Base-by-base conservation (phyloP, 2,797 vertebrate species). In the Poecilia picta region DNA sequence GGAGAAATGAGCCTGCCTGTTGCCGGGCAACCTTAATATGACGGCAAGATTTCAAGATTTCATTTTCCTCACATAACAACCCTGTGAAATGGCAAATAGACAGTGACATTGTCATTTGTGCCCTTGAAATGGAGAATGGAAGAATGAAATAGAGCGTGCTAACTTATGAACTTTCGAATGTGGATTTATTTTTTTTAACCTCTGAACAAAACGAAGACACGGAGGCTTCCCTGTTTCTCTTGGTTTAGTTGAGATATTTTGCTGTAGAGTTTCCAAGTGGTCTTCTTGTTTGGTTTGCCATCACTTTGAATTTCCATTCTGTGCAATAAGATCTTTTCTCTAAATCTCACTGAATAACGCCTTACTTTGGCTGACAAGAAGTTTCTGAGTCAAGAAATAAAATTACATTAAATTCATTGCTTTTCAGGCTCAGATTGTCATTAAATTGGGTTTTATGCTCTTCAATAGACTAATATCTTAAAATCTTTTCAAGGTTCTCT, bases 41-140 rank as follows among this genome's bases (percentile, higher is more conserved):
- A 36, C 5, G n/a, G 31, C 33, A 33, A 49, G 64, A 72, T 75
- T 78, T 78, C 51, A 25, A 71, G 68, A 79, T 79, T 79, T 83
- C 77, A 73, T 83, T 68, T 64, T 33, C 74, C 46, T 77, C 12
- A 49, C 80, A 79, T 74, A 70, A 66, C 83, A 76, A 28, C 43
- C 12, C 49, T 1, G 28, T 78, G 74, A 79, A 74, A 76, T 79
- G 74, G 66, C 53, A 74, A 79, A 74, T 53, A 74, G 53, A 49
- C 18, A 15, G 10, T 76, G 77, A 85, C 74, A 77, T n/a, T 78
- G 76, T 74, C 36, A 46, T 64, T 72, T 31, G 43, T 76, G 28
- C 41, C 76, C 80, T 82, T 79, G 78, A 39, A 49, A 45, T n/a
- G 18, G 23, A 70, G 28, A 74, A n/a, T 76, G 73, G 47, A n/a